Percentiles rank a stretch among this genome's conserved stretches.
Evolutionary conservation across 2,797 vertebrate genomes (phyloP).

Genomic region (Myotis daubentonii): DNA sequence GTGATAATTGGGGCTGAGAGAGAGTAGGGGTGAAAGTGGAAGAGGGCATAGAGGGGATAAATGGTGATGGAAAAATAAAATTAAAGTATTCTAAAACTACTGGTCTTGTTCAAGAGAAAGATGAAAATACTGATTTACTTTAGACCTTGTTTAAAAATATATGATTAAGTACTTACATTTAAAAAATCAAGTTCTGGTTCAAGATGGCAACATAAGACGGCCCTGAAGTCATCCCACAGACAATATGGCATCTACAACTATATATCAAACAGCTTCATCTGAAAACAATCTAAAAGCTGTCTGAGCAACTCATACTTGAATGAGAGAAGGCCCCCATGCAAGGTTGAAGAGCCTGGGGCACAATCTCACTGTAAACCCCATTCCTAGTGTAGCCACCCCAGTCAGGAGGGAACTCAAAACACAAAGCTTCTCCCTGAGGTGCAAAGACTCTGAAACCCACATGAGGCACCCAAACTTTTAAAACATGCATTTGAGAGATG

Average conservation of each 20-base stretch:
- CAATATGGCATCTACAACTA: background rate
- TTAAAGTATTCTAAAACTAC: slow-evolving; percentile 40
- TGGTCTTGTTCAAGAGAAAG: background rate
- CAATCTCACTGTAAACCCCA: background rate
- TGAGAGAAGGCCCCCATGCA: background rate
- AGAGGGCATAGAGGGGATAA: background rate
- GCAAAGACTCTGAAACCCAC: background rate
- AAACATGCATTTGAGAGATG: background rate
- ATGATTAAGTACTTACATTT: background rate
- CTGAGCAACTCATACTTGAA: background rate
- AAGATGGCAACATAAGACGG: background rate
- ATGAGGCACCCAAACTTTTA: background rate
- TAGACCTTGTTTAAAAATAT: background rate
- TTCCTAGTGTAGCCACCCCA: background rate
- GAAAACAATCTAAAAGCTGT: background rate
- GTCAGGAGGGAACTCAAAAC: background rate
- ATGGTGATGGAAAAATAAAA: background rate
- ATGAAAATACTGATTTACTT: background rate
- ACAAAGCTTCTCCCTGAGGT: background rate
- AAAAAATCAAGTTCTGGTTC: background rate
- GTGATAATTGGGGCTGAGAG: too few species aligned
- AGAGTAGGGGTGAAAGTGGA: too few species aligned
- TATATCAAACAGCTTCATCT: background rate
- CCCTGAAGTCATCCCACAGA: background rate
- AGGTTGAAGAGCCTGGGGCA: background rate